Conservation (phyloP, 2,888 invertebrate species). For the Fissipunctia ypsillon region DNA sequence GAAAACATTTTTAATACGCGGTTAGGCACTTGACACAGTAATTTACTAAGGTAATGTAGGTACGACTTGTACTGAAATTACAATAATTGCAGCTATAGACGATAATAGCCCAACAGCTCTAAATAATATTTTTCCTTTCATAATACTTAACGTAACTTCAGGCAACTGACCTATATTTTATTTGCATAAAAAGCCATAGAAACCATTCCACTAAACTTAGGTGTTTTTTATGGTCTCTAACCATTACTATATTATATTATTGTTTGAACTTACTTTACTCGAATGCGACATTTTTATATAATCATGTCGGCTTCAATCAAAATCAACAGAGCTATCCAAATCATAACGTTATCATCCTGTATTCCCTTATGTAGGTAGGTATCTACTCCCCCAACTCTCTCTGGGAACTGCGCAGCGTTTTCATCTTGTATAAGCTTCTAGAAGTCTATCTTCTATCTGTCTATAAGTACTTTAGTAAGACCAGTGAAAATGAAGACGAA, state of each 20-base stretch:
- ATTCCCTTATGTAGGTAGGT: conserved; percentile 18
- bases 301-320: conserved; percentile 14
- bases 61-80: not conserved
- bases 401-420: conserved; percentile 49
- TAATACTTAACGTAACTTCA: conserved; percentile 8
- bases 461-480: not conserved
- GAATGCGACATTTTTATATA: not conserved
- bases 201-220: not conserved
- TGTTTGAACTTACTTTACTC: no score
- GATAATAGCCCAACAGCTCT: not conserved
- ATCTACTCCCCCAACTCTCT: conserved; percentile 32
- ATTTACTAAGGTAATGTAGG: not conserved
- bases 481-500: not conserved
- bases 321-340: conserved; percentile 45
- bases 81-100: not conserved
- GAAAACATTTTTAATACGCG: not conserved
- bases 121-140: not conserved
- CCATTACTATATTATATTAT: no score
- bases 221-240: not conserved
- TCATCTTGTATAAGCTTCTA: conserved; percentile 15
- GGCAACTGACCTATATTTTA: conserved; percentile 28
- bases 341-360: conserved; percentile 41
- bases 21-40: not conserved
- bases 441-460: conserved; percentile 3
- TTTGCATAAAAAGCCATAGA: conserved; percentile 16